Percentiles rank a stretch among this genome's conserved stretches.
Conservation (phyloP, 2,888 invertebrate species). For the Xylota sylvarum region DNA sequence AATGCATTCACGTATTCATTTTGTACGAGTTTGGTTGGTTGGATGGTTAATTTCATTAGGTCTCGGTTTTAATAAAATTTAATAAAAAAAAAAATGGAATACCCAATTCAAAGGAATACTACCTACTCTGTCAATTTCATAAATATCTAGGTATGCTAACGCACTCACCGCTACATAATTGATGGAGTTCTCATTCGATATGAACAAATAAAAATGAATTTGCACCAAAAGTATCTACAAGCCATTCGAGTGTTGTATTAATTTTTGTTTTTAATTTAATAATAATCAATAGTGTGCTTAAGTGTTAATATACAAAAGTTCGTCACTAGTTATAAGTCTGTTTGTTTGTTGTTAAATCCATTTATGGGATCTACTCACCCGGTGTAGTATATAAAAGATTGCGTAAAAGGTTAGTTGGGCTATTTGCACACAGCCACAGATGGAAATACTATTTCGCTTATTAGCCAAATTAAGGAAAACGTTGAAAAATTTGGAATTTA, state of each 20-base stretch:
- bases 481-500: no score
- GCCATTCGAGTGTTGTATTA: neutral
- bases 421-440: no score
- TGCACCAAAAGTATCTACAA: slow-evolving; percentile 6
- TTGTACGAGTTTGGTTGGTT: slow-evolving; percentile 14
- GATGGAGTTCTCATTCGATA: slow-evolving; percentile 33
- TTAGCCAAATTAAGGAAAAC: no score
- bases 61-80: slow-evolving; percentile 50
- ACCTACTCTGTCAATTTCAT: slow-evolving; percentile 43
- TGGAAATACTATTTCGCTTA: no score
- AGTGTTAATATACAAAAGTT: no score
- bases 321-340: no score
- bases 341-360: no score
- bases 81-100: neutral
- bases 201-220: slow-evolving; percentile 34
- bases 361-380: no score
- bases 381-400: neutral
- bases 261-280: slow-evolving; percentile 6
- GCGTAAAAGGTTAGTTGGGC: no score
- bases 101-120: slow-evolving; percentile 46
- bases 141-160: slow-evolving; percentile 25
- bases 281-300: neutral
- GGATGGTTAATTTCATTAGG: slow-evolving; percentile 55
- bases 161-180: slow-evolving; percentile 46
- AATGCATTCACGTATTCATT: slow-evolving; percentile 53